These are phyloP conservation scores for Lypha dubia DNA, from an alignment of 2,888 invertebrate species.

Conservation along the genomic window DNA sequence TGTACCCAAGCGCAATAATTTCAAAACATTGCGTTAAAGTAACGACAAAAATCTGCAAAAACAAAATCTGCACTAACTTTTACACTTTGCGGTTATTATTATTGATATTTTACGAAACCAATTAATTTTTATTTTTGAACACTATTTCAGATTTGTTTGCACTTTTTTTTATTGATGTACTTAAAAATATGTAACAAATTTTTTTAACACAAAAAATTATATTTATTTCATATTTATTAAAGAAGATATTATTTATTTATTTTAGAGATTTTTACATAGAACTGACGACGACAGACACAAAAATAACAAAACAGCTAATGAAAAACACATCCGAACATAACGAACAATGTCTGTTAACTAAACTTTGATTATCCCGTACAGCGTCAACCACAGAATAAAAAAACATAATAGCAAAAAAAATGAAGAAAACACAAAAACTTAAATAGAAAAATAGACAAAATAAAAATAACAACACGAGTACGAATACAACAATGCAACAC, in stretches of 20 bases:
- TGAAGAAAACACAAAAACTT: neutral
- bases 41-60: slow-evolving; percentile 36
- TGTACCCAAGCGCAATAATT: slow-evolving; percentile 69
- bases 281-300: slow-evolving; percentile 20
- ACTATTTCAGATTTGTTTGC: slow-evolving; percentile 2
- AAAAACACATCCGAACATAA: slow-evolving; percentile 61
- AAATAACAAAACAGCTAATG: slow-evolving; percentile 20
- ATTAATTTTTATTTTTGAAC: neutral
- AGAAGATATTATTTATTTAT: slow-evolving; percentile 30
- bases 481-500: slow-evolving; percentile 29
- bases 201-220: neutral
- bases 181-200: neutral
- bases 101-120: neutral
- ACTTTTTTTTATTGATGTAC: neutral
- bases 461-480: slow-evolving; percentile 30
- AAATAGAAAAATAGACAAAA: slow-evolving; percentile 29
- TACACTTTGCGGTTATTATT: neutral
- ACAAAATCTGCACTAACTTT: slow-evolving; percentile 6
- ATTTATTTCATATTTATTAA: neutral
- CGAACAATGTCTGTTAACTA: slow-evolving; percentile 57
- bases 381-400: slow-evolving; percentile 43
- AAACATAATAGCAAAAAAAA: slow-evolving; percentile 11
- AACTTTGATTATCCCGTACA: slow-evolving; percentile 55
- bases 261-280: slow-evolving; percentile 20
- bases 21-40: slow-evolving; percentile 56